Percentiles rank a stretch among this genome's conserved stretches.
These are phyloP conservation scores for Clamator glandarius DNA, from an alignment of 2,797 vertebrate species.

Conservation along the genomic window DNA sequence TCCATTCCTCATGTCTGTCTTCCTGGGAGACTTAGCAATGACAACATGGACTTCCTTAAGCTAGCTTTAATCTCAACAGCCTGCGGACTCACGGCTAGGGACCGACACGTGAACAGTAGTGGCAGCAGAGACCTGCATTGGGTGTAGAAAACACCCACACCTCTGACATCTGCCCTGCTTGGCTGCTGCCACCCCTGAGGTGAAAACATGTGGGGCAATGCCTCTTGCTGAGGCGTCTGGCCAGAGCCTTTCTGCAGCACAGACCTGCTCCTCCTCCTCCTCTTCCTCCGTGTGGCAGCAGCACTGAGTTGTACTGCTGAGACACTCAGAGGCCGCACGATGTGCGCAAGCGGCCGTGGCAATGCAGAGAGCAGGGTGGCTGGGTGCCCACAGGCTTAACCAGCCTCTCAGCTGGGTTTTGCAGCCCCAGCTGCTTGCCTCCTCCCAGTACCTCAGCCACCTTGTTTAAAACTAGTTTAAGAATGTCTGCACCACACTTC, in stretches of 20 bases:
- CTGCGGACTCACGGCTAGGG: not conserved
- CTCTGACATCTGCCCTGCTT: not conserved
- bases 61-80: not conserved
- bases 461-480: not conserved
- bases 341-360: accelerated
- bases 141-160: not conserved
- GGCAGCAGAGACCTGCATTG: not conserved
- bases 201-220: not conserved
- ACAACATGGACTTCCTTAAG: not conserved
- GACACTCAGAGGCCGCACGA: not conserved
- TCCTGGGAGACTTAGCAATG: not conserved
- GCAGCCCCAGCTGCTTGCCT: not conserved
- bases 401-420: not conserved
- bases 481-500: not conserved
- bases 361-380: not conserved
- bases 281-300: accelerated
- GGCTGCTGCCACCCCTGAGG: accelerated
- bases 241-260: not conserved
- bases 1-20: not conserved
- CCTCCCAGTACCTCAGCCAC: not conserved
- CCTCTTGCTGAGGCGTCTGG: not conserved
- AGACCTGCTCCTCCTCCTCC: not conserved
- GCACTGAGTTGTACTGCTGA: not conserved
- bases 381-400: not conserved
- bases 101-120: accelerated